Conservation (phyloP, 1,140 invertebrate genomes). For the Tetramorium alpestre region DNA sequence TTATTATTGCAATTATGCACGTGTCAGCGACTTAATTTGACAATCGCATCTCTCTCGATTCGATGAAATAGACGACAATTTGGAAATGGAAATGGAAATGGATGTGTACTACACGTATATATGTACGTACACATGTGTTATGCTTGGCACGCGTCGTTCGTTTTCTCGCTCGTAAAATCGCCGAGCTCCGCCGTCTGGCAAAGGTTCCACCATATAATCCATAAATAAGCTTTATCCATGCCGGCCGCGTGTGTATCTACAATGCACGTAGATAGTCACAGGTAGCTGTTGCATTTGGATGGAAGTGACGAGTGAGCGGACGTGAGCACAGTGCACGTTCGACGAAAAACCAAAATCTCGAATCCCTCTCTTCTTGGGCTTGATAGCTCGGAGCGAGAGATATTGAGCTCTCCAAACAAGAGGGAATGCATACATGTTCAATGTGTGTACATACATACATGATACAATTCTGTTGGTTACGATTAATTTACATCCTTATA, state of each 20-base stretch:
- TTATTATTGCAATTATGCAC: neutral
- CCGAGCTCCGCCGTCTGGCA: slow-evolving; percentile 67
- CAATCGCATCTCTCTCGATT: neutral
- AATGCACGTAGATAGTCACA: slow-evolving; percentile 41
- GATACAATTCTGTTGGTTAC: neutral
- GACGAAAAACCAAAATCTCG: no score
- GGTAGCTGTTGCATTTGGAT: slow-evolving; percentile 34
- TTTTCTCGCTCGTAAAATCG: slow-evolving; percentile 43
- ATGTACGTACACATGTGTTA: slow-evolving; percentile 38
- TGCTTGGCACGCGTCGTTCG: slow-evolving; percentile 55
- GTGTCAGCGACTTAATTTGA: neutral
- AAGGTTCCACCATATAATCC: slow-evolving; percentile 75
- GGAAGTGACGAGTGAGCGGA: neutral
- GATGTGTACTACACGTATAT: slow-evolving; percentile 10
- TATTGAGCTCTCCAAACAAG: neutral
- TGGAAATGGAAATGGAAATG: neutral
- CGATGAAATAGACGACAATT: neutral
- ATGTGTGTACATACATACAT: neutral
- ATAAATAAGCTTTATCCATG: slow-evolving; percentile 77
- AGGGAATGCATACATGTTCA: slow-evolving; percentile 1
- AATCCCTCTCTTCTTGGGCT: slow-evolving; percentile 68
- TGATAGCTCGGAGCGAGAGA: slow-evolving; percentile 69
- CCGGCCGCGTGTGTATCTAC: slow-evolving; percentile 39
- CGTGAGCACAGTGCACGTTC: slow-evolving; percentile 65
- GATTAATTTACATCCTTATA: no score